These are phyloP conservation scores for Aphelinus atriplicis DNA, from an alignment of 1,140 invertebrate genomes.

Conservation along the genomic window DNA sequence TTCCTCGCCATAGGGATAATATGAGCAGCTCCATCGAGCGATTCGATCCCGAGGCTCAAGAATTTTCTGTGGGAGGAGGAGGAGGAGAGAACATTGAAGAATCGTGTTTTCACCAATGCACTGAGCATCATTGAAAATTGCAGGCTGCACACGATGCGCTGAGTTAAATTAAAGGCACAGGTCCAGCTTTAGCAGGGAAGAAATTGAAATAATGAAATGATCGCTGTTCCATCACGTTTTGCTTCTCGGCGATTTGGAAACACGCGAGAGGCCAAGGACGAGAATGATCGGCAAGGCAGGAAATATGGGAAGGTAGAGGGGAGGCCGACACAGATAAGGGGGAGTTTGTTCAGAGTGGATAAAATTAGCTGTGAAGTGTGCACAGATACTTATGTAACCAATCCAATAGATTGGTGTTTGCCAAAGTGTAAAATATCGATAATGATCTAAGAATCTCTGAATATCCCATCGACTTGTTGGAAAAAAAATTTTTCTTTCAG, in stretches of 20 bases:
- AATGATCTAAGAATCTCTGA: not conserved
- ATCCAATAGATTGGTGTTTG: not conserved
- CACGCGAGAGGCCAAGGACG: not conserved
- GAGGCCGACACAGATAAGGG: not conserved
- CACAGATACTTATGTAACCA: not conserved
- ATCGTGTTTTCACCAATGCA: not conserved
- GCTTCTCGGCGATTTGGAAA: slow-evolving; percentile 18
- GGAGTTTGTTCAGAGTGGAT: not conserved
- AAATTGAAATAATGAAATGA: slow-evolving; percentile 23
- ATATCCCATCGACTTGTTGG: not conserved
- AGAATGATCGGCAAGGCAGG: not conserved
- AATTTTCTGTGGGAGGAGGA: not conserved
- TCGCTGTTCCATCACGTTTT: not conserved
- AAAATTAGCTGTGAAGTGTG: not conserved
- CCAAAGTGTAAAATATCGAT: not conserved
- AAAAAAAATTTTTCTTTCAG: not conserved
- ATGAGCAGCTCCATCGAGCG: no score
- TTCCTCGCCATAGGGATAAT: not conserved
- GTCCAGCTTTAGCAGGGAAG: not conserved
- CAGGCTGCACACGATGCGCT: not conserved
- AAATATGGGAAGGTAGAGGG: slow-evolving; percentile 1
- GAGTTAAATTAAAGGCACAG: not conserved
- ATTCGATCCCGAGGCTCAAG: no score
- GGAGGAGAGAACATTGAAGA: not conserved
- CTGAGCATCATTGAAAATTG: slow-evolving; percentile 16